phyloP scores from a whole-genome alignment of 2,888 invertebrate species.

The Cosmorhoe ocellata region DNA sequence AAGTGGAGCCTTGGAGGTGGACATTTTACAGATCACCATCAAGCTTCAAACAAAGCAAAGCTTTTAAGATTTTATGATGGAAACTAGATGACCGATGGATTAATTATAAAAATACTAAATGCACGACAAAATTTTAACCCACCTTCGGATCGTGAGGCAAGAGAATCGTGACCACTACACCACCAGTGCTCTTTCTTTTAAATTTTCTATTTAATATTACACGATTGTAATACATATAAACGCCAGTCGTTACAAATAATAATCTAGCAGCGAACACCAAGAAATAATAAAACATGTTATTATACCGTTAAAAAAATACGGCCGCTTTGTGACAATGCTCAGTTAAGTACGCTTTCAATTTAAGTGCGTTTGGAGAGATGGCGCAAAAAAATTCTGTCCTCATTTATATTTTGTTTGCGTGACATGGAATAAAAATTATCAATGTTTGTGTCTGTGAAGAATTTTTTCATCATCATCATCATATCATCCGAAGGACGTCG shows the following conservation, averaged over 20 bases:
- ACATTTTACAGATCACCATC: neutral
- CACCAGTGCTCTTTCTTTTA: no score
- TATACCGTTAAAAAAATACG: constrained; percentile 25
- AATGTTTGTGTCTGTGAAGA: neutral
- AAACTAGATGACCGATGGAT: no score
- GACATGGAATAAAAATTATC: constrained; percentile 1
- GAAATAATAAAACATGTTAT: constrained; percentile 7
- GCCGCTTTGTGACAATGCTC: constrained; percentile 20
- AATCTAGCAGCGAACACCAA: constrained; percentile 1
- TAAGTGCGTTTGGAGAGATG: constrained; percentile 24
- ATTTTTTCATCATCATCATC: neutral
- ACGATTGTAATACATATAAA: neutral
- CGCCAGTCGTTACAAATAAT: neutral
- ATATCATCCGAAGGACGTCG: no score
- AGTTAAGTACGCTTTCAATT: constrained; percentile 37
- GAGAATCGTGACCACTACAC: no score
- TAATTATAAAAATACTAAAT: no score
- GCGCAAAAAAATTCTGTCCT: constrained; percentile 9
- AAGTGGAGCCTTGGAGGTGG: no score
- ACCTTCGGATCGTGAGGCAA: no score
- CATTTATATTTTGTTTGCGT: constrained; percentile 19
- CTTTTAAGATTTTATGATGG: no score
- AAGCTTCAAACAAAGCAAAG: no score
- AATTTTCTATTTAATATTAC: neutral
- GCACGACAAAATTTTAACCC: no score